A percentile compares a stretch with the other conserved stretches of the same genome.
These are phyloP conservation scores for Proales similis DNA, from an alignment of 1,140 invertebrate species.

Conservation along the genomic window DNA sequence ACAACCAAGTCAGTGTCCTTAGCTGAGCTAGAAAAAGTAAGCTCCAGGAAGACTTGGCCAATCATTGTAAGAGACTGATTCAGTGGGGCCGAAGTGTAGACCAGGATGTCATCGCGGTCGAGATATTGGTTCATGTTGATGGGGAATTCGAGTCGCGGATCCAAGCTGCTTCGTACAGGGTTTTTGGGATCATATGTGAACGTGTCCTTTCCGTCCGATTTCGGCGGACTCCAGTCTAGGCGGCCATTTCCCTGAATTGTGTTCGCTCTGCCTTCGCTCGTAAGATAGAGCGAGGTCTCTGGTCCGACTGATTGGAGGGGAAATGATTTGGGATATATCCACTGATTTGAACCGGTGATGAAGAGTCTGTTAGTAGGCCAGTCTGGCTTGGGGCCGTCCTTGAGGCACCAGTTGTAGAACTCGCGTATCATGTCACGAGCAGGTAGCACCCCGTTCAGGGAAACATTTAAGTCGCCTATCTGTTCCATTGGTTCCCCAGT, in stretches of 20 bases:
- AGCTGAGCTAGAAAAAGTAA: slow-evolving; percentile 1
- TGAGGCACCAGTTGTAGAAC: slow-evolving; percentile 35
- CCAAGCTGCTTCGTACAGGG: neutral
- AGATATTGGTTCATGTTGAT: slow-evolving; percentile 16
- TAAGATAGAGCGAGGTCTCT: neutral
- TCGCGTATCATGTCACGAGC: slow-evolving; percentile 26
- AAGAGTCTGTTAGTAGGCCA: neutral
- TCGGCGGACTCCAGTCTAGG: neutral
- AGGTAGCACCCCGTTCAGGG: slow-evolving; percentile 1
- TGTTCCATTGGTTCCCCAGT: neutral
- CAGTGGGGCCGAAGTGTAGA: neutral
- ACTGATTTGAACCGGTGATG: slow-evolving; percentile 14
- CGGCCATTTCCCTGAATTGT: neutral
- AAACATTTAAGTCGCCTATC: neutral
- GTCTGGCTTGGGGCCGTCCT: neutral
- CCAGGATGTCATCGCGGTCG: neutral
- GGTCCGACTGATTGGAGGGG: neutral
- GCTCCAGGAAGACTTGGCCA: neutral
- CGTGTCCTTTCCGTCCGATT: neutral
- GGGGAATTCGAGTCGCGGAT: neutral
- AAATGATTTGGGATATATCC: neutral
- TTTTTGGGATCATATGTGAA: slow-evolving; percentile 24
- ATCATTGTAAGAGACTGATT: slow-evolving; percentile 12
- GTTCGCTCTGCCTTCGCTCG: neutral
- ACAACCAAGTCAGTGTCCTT: slow-evolving; percentile 12